These are phyloP conservation scores for Andrena flavipes DNA, from an alignment of 2,888 invertebrate species.

Conservation along the genomic window DNA sequence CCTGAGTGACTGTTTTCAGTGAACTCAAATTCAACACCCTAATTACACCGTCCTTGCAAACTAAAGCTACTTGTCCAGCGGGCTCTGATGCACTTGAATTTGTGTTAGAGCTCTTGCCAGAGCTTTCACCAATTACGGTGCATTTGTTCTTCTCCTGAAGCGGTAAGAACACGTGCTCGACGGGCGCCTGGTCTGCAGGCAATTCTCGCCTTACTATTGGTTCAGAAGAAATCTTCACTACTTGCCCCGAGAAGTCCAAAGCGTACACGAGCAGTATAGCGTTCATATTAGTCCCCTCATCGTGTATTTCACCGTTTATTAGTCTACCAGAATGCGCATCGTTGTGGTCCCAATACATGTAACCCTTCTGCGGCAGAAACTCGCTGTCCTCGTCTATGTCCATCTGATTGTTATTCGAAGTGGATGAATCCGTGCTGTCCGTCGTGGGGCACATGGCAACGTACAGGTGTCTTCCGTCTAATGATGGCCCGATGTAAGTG, in stretches of 20 bases:
- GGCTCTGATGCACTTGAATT: conserved; percentile 68
- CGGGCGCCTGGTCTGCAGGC: conserved; percentile 88
- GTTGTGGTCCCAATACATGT: conserved; percentile 88
- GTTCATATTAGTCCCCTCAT: conserved; percentile 69
- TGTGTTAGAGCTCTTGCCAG: conserved; percentile 45
- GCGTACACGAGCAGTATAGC: conserved; percentile 87
- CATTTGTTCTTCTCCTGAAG: conserved; percentile 79
- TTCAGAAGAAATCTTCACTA: conserved; percentile 86
- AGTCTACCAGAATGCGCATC: conserved; percentile 87
- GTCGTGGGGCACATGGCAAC: conserved; percentile 76
- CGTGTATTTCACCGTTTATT: conserved; percentile 86
- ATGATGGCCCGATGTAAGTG: conserved; percentile 77
- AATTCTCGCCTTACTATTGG: conserved; percentile 88
- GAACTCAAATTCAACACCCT: conserved; percentile 90
- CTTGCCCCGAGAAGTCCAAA: conserved; percentile 86
- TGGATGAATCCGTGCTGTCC: conserved; percentile 82
- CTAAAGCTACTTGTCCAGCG: conserved; percentile 88
- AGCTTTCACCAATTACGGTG: conserved; percentile 41
- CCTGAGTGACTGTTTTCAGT: conserved; percentile 89
- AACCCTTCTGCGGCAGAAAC: conserved; percentile 81
- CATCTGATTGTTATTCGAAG: conserved; percentile 80
- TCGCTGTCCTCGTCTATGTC: conserved; percentile 83
- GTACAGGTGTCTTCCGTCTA: conserved; percentile 80
- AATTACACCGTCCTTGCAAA: conserved; percentile 91
- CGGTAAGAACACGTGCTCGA: conserved; percentile 90